Percentiles rank a stretch among this genome's conserved stretches.
Evolutionary conservation across 1,140 invertebrate species (phyloP).

Genomic region (Tenebrio molitor): DNA sequence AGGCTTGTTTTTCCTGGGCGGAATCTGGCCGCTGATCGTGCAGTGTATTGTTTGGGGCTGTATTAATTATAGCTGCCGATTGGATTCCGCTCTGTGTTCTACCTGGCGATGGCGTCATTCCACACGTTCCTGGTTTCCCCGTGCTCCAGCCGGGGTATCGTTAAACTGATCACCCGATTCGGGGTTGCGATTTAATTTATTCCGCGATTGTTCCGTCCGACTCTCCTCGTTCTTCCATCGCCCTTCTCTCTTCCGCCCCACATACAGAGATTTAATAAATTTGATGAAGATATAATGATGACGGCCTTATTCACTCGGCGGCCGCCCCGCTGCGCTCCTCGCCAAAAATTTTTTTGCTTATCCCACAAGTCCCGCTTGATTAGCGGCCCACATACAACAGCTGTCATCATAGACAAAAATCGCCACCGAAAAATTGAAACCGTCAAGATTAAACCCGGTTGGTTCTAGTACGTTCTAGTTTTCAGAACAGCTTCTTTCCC

Average conservation of each 20-base stretch:
- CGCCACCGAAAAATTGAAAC: too few species aligned
- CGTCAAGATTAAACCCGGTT: too few species aligned
- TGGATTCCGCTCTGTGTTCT: slow-evolving; percentile 61
- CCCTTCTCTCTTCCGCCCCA: not conserved
- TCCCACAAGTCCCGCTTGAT: too few species aligned
- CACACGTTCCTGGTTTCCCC: slow-evolving; percentile 55
- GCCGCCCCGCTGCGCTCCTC: not conserved
- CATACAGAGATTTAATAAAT: slow-evolving; percentile 6
- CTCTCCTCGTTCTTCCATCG: not conserved
- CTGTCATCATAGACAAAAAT: too few species aligned
- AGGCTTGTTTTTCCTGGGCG: slow-evolving; percentile 52
- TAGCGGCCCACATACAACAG: too few species aligned
- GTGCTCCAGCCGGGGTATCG: slow-evolving; percentile 44
- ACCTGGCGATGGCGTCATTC: slow-evolving; percentile 60
- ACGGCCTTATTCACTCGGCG: not conserved
- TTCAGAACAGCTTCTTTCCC: too few species aligned
- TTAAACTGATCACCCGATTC: slow-evolving; percentile 41
- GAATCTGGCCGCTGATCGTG: slow-evolving; percentile 46
- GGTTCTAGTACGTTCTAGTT: too few species aligned
- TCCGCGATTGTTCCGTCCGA: slow-evolving; percentile 30
- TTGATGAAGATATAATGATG: slow-evolving; percentile 5
- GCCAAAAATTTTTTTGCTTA: not conserved
- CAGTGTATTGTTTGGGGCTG: slow-evolving; percentile 51
- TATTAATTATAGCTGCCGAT: slow-evolving; percentile 62
- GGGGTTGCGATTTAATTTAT: slow-evolving; percentile 52